Evolutionary conservation across 2,888 invertebrate genomes (phyloP).

Genomic region (Caenorhabditis drosophilae): DNA sequence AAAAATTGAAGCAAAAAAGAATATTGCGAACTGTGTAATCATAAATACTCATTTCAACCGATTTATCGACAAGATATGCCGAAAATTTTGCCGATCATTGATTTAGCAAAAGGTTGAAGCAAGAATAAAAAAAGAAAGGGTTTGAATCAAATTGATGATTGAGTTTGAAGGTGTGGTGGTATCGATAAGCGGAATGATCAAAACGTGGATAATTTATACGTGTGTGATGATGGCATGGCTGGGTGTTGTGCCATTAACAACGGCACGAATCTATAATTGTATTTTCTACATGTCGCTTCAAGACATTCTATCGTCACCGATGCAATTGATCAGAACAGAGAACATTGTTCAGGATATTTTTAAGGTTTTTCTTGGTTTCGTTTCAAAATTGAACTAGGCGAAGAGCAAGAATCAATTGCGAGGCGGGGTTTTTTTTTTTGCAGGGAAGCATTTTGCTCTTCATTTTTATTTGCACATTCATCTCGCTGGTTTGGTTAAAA

Average conservation of each 20-base stretch:
- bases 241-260: conserved; percentile 75
- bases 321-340: conserved; percentile 57
- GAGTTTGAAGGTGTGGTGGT: conserved; percentile 45
- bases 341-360: conserved; percentile 73
- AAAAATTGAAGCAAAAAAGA: conserved; percentile 79
- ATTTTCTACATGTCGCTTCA: conserved; percentile 58
- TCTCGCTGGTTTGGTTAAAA: conserved; percentile 93
- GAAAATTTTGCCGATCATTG: conserved; percentile 88
- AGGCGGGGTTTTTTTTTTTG: too few species aligned
- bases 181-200: conserved; percentile 83
- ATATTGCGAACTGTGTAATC: conserved; percentile 81
- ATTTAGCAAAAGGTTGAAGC: conserved; percentile 83
- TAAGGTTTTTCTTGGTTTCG: conserved; percentile 26
- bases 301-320: conserved; percentile 42
- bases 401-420: too few species aligned
- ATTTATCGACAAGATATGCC: conserved; percentile 99
- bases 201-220: conserved; percentile 96
- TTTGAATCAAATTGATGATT: too few species aligned
- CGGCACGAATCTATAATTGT: conserved; percentile 47
- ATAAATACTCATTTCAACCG: conserved; percentile 95
- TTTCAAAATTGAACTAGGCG: neutral
- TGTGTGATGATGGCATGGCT: conserved; percentile 96
- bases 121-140: too few species aligned
- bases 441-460: conserved; percentile 91
- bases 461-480: conserved; percentile 83